Evolutionary conservation across 2,797 vertebrate species (phyloP), one percentile per base, ranked within the genome.

Genomic region (Avahi laniger): DNA sequence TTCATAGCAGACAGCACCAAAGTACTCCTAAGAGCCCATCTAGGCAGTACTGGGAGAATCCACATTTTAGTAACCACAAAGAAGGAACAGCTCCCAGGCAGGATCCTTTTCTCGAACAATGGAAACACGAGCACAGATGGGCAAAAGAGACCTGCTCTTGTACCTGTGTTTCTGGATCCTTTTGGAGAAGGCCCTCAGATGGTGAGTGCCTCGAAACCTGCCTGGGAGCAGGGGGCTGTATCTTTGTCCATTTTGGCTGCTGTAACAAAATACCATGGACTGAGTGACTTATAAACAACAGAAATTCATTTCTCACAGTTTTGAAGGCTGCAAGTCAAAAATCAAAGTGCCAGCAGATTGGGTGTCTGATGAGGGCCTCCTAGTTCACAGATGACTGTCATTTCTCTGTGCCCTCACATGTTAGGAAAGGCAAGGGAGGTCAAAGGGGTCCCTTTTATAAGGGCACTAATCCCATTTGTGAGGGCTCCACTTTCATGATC

Each of bases 21-120:
- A 48, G 7, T 70, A 33, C 35, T 73, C 46, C 15, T 43, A 73
- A n/a, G 30, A 88, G 46, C 12, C 65, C 24, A 5, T 22, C 4
- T 22, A 50, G 48, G 38, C 11, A 6, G 54, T 33, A 0, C 0
- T 57, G 78, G 43, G 28, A 52, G 18, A 28, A 41, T 0, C 30
- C 38, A 22, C 15, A 82, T 26, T 38, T 48, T 59, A 48, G 52
- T 33, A 72, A 83, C 18, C 33, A 83, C 26, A 8, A 38, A 86
- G 54, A 65, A 5, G 11, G 20, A 72, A 52, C 13, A 78, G 10
- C 7, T 84, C 28, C 35, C 15, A 2, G 24, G 14, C 28, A 70
- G 22, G 24, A 75, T 63, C 20, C 13, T 69, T 73, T 93, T 65
- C 52, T 65, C 50, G 38, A 48, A 54, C 57, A 41, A 65, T 22